A percentile compares a stretch with the other conserved stretches of the same genome.
phyloP scores from a whole-genome alignment of 1,140 invertebrate genomes.

The Drosophila saltans region DNA sequence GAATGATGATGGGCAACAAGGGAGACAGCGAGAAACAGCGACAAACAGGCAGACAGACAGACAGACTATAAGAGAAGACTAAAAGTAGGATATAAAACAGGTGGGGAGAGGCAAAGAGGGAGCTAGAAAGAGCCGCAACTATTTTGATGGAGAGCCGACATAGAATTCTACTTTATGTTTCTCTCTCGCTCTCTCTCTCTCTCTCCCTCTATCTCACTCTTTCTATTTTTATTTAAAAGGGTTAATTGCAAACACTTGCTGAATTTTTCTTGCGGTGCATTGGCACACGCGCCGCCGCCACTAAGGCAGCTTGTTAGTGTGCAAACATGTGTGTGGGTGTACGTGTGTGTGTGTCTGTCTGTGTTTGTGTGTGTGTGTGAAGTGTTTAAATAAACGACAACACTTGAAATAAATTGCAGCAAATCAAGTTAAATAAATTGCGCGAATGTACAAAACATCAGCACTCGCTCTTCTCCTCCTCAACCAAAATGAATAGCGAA shows the following conservation, averaged over 20 bases:
- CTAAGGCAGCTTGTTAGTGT: neutral
- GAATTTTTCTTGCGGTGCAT: constrained; percentile 67
- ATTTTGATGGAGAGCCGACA: constrained; percentile 16
- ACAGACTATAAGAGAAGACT: neutral
- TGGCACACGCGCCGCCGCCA: constrained; percentile 50
- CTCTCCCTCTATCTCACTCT: neutral
- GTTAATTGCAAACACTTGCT: constrained; percentile 52
- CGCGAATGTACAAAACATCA: constrained; percentile 67
- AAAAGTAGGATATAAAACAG: too few species aligned
- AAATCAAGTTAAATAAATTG: constrained; percentile 81
- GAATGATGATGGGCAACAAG: constrained; percentile 8
- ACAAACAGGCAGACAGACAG: neutral
- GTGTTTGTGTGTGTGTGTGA: constrained; percentile 36
- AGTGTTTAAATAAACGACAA: constrained; percentile 80
- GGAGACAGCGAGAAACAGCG: neutral
- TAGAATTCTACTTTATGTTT: constrained; percentile 25
- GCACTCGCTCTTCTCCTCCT: constrained; percentile 21
- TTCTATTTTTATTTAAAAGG: constrained; percentile 50
- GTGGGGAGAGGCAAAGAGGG: neutral
- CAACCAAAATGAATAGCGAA: constrained; percentile 43
- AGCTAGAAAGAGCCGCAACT: neutral
- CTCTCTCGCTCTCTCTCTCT: neutral
- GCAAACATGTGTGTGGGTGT: constrained; percentile 18
- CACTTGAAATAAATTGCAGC: constrained; percentile 79
- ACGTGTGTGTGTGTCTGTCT: constrained; percentile 35